phyloP scores from a whole-genome alignment of 2,888 invertebrate species.

The Shargacucullia verbasci region DNA sequence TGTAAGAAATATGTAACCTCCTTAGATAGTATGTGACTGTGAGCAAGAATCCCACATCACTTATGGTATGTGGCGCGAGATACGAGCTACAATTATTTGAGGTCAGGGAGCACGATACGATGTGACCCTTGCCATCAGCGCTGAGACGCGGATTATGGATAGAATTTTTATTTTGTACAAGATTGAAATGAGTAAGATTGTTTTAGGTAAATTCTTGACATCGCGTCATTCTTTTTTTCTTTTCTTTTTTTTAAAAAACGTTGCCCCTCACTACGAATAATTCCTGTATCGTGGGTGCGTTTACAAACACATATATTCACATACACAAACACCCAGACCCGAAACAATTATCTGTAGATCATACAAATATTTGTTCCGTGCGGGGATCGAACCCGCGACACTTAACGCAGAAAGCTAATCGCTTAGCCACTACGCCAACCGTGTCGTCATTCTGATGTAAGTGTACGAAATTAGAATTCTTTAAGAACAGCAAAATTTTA shows the following conservation, averaged over 20 bases:
- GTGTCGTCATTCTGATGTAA: neutral
- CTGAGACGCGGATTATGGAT: constrained; percentile 20
- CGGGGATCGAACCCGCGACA: too few relatives aligned
- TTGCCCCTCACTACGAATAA: too few relatives aligned
- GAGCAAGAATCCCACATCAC: constrained; percentile 46
- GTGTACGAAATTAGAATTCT: too few relatives aligned
- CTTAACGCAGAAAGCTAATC: too few relatives aligned
- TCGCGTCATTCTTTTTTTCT: too few relatives aligned
- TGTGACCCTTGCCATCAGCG: constrained; percentile 44
- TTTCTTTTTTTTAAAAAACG: too few relatives aligned
- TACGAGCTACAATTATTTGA: constrained; percentile 58
- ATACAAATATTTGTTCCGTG: too few relatives aligned
- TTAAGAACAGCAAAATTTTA: constrained; percentile 13
- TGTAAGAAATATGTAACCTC: constrained; percentile 47
- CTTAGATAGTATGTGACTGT: constrained; percentile 21
- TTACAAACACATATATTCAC: too few relatives aligned
- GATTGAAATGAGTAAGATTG: constrained; percentile 1
- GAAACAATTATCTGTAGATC: too few relatives aligned
- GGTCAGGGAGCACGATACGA: constrained; percentile 58
- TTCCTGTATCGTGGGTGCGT: too few relatives aligned
- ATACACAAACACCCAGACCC: too few relatives aligned
- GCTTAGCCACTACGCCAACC: too few relatives aligned
- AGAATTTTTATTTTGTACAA: constrained; percentile 21
- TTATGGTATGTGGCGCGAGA: constrained; percentile 46
- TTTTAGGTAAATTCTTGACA: neutral